Conservation (phyloP, 2,797 vertebrate species). For the Gallinago solitaria region DNA sequence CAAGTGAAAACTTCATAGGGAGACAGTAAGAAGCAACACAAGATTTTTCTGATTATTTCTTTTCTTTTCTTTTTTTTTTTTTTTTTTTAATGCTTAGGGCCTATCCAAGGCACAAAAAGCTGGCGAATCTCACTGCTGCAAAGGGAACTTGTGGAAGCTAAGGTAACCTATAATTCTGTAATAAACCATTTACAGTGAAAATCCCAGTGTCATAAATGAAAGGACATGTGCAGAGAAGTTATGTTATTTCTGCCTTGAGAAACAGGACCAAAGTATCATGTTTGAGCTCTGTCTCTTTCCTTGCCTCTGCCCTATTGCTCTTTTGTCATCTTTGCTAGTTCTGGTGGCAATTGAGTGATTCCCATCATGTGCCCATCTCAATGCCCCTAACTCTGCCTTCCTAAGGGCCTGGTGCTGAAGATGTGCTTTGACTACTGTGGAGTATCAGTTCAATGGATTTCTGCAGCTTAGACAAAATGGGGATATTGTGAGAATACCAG, state of each 20-base stretch:
- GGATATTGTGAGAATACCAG: background rate
- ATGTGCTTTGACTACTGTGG: background rate
- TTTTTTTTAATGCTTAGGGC: background rate
- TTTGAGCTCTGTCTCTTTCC: background rate
- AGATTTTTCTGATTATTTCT: background rate
- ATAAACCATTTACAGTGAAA: background rate
- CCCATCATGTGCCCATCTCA: background rate
- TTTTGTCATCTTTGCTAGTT: background rate
- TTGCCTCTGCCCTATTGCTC: background rate
- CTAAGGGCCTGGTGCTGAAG: background rate
- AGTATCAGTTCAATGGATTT: background rate
- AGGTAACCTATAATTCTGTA: background rate
- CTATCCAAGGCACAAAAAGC: background rate
- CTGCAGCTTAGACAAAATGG: background rate
- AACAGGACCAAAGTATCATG: background rate
- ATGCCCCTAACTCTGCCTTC: background rate
- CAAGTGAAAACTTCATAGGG: background rate
- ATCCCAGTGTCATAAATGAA: background rate
- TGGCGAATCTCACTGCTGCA: background rate
- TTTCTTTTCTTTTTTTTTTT: background rate
- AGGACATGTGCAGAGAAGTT: background rate
- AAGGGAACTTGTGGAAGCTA: background rate
- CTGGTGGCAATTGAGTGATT: background rate
- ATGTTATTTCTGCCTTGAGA: background rate
- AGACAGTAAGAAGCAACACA: background rate